phyloP scores from a whole-genome alignment of 2,888 invertebrate species.

The Catocala fraxini region DNA sequence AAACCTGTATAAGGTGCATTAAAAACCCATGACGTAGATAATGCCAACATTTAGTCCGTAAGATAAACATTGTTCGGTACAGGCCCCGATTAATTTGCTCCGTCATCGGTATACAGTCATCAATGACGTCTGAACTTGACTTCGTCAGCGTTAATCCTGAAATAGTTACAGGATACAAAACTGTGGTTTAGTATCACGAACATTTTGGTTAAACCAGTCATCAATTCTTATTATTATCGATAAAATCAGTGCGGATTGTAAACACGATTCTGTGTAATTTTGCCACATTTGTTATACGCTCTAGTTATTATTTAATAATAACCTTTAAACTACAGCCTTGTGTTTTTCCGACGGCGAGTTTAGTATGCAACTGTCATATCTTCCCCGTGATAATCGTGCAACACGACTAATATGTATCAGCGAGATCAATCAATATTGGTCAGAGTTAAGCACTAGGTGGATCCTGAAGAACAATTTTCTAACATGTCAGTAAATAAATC shows the following conservation, averaged over 20 bases:
- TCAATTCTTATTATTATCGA: constrained; percentile 27
- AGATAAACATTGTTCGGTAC: constrained; percentile 18
- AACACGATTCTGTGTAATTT: constrained; percentile 18
- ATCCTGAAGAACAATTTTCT: no score
- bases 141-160: constrained; percentile 23
- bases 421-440: no score
- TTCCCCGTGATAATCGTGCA: no score
- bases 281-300: constrained; percentile 18
- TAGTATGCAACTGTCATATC: no score
- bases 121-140: background rate
- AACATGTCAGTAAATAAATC: no score
- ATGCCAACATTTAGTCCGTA: constrained; percentile 12
- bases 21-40: constrained; percentile 45
- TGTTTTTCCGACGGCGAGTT: constrained; percentile 5
- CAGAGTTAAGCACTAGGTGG: no score
- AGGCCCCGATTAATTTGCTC: constrained; percentile 15
- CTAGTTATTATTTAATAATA: constrained; percentile 13
- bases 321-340: constrained; percentile 7
- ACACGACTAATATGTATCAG: no score
- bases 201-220: constrained; percentile 26
- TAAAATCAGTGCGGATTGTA: constrained; percentile 13
- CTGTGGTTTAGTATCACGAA: constrained; percentile 37
- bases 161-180: constrained; percentile 24
- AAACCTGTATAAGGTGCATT: constrained; percentile 24
- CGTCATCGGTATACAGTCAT: constrained; percentile 1